Conservation (phyloP, 2,797 vertebrate species). For the Tragelaphus eurycerus region DNA sequence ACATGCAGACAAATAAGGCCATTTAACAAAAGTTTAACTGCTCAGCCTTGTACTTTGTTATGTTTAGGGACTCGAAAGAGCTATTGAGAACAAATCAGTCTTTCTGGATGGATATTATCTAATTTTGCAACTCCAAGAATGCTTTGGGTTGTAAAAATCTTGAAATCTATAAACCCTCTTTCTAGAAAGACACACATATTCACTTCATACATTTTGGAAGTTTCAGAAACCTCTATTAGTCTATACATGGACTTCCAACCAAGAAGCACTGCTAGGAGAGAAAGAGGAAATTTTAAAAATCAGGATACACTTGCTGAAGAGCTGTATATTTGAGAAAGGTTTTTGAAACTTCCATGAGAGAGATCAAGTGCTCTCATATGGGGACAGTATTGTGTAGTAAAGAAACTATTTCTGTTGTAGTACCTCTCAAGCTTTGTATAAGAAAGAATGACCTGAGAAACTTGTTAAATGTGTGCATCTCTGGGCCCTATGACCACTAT, state of each 20-base stretch:
- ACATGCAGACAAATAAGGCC: conserved; percentile 50
- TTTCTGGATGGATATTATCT: background rate
- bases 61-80: background rate
- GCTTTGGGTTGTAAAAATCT: background rate
- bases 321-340: background rate
- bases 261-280: background rate
- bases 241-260: background rate
- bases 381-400: background rate
- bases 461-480: background rate
- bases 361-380: background rate
- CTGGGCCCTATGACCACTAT: background rate
- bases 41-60: conserved; percentile 21
- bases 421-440: background rate
- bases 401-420: background rate
- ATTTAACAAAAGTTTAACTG: conserved; percentile 43
- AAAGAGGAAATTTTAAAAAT: background rate
- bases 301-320: background rate
- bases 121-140: background rate
- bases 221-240: background rate
- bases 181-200: background rate
- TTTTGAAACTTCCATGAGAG: background rate
- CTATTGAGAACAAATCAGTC: background rate
- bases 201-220: background rate
- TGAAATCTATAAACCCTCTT: conserved; percentile 12
- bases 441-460: background rate